These are phyloP conservation scores for Campoletis sonorensis DNA, from an alignment of 1,140 invertebrate genomes.

Conservation along the genomic window DNA sequence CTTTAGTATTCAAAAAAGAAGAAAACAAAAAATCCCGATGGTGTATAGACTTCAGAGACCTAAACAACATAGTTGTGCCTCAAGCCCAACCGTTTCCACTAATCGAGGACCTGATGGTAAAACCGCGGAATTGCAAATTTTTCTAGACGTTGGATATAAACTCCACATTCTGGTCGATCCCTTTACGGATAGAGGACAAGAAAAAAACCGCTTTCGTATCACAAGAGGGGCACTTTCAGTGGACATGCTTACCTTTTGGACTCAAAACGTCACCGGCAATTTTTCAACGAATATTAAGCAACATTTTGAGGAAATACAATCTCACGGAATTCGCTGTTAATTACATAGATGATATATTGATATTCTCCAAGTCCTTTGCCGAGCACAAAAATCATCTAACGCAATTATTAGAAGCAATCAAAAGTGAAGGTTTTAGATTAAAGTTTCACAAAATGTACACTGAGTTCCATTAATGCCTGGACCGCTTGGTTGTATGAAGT, in stretches of 20 bases:
- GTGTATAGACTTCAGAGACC: slow-evolving; percentile 37
- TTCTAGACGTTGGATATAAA: slow-evolving; percentile 61
- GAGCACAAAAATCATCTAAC: slow-evolving; percentile 44
- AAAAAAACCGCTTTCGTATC: slow-evolving; percentile 40
- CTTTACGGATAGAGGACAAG: slow-evolving; percentile 42
- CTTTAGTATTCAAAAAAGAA: slow-evolving; percentile 61
- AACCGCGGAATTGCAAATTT: slow-evolving; percentile 57
- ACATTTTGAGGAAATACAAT: slow-evolving; percentile 52
- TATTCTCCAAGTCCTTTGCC: slow-evolving; percentile 54
- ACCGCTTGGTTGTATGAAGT: too few relatives aligned
- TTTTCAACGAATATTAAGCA: slow-evolving; percentile 52
- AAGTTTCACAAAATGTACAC: slow-evolving; percentile 43
- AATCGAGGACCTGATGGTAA: slow-evolving; percentile 60
- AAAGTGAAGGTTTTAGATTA: slow-evolving; percentile 40
- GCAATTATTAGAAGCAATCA: slow-evolving; percentile 32
- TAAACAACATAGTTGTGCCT: slow-evolving; percentile 65
- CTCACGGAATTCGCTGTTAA: slow-evolving; percentile 47
- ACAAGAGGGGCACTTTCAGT: slow-evolving; percentile 54
- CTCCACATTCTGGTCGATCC: slow-evolving; percentile 64
- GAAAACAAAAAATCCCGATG: slow-evolving; percentile 56
- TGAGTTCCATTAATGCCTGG: too few relatives aligned
- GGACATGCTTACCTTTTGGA: slow-evolving; percentile 51
- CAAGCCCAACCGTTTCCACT: slow-evolving; percentile 58
- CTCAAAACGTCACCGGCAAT: slow-evolving; percentile 14
- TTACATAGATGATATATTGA: slow-evolving; percentile 51